Conservation (phyloP, 1,140 invertebrate species). For the Plutomurus gul region DNA sequence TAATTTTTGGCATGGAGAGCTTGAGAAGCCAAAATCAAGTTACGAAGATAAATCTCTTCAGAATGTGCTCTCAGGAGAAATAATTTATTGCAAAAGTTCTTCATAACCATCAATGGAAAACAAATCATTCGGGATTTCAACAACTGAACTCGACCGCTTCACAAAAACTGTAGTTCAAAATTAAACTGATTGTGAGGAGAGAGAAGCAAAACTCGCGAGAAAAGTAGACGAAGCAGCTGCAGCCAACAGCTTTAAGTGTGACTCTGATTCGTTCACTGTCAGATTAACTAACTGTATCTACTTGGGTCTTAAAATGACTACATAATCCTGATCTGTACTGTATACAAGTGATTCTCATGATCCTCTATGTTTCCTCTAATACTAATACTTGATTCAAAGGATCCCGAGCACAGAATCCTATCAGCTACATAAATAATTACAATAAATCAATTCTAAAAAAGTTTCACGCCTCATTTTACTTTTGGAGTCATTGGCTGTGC, state of each 20-base stretch:
- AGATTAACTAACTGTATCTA: constrained; percentile 11
- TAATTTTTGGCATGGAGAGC: background rate
- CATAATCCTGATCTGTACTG: background rate
- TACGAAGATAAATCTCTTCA: background rate
- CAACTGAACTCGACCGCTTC: background rate
- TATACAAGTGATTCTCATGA: background rate
- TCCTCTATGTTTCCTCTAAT: background rate
- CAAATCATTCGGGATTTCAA: constrained; percentile 23
- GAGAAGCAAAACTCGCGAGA: background rate
- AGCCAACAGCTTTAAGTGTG: background rate
- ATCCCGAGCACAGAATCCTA: background rate
- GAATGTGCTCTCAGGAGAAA: background rate
- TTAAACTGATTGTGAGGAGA: background rate
- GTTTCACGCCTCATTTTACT: background rate
- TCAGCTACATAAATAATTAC: background rate
- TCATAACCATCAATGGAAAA: constrained; percentile 9
- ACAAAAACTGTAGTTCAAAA: background rate
- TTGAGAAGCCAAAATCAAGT: background rate
- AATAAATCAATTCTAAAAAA: background rate
- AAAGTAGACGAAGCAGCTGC: background rate
- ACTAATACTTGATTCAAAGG: background rate
- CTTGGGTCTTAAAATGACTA: background rate
- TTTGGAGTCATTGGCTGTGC: background rate
- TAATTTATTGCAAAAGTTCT: constrained; percentile 15
- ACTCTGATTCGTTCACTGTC: background rate